Evolutionary conservation across 1,140 invertebrate genomes (phyloP).

Genomic region (Drosophila tropicalis): DNA sequence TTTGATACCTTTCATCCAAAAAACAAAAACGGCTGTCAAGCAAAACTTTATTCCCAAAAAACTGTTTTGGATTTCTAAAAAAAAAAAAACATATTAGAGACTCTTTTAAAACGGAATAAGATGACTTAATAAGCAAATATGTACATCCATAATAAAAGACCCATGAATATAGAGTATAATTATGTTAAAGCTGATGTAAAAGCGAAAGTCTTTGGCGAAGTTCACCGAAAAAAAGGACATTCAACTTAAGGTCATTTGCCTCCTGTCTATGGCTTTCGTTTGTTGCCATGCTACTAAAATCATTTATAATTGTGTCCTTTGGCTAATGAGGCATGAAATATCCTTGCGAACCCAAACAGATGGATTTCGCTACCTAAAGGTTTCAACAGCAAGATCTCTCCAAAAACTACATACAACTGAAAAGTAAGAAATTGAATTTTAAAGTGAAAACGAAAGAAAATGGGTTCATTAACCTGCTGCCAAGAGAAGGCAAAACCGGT

Average conservation of each 20-base stretch:
- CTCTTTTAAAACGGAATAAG: no score
- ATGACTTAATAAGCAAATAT: no score
- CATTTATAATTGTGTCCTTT: conserved; percentile 38
- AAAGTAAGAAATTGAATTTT: conserved; percentile 32
- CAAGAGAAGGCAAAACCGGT: background rate
- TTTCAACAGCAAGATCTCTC: background rate
- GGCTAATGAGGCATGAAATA: conserved; percentile 56
- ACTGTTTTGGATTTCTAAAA: no score
- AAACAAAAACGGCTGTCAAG: conserved; percentile 21
- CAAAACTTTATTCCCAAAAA: no score
- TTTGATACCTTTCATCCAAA: background rate
- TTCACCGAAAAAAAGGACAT: conserved; percentile 63
- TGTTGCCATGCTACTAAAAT: conserved; percentile 14
- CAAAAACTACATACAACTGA: no score
- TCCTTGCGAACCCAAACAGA: conserved; percentile 27
- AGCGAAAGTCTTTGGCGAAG: conserved; percentile 52
- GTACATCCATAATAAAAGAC: no score
- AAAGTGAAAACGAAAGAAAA: conserved; percentile 23
- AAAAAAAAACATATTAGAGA: no score
- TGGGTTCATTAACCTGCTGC: conserved; percentile 60
- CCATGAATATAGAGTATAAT: conserved; percentile 7
- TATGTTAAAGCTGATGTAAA: conserved; percentile 28
- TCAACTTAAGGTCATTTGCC: conserved; percentile 62
- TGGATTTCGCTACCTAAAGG: background rate
- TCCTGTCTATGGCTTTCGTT: conserved; percentile 41